Evolutionary conservation across 2,888 invertebrate species (phyloP).

Genomic region (Glaucopsyche alexis): DNA sequence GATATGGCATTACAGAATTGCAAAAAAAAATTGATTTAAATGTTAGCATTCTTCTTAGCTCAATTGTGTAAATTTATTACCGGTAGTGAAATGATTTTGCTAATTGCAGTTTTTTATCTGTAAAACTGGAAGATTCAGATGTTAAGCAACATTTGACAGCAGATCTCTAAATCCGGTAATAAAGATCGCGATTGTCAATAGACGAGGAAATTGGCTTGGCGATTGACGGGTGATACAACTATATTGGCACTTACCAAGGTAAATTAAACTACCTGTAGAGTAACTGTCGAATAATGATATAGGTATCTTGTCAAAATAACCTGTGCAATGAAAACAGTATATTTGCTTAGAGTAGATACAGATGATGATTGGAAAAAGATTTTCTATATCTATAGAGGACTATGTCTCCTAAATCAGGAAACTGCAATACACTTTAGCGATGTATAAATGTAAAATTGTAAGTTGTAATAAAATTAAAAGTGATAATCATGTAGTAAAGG

Average conservation of each 20-base stretch:
- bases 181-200: slow-evolving; percentile 22
- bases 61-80: neutral
- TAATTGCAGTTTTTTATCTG: neutral
- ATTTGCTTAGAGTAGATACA: neutral
- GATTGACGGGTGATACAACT: slow-evolving; percentile 22
- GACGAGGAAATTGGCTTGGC: slow-evolving; percentile 12
- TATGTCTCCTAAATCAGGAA: too few species aligned
- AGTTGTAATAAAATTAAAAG: too few species aligned
- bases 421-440: too few species aligned
- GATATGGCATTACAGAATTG: too few species aligned
- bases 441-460: too few species aligned
- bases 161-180: slow-evolving; percentile 18
- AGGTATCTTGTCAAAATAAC: neutral
- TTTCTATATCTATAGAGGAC: too few species aligned
- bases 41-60: neutral
- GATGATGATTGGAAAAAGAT: neutral
- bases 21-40: too few species aligned
- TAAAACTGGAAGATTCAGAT: neutral
- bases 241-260: slow-evolving; percentile 24
- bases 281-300: slow-evolving; percentile 3
- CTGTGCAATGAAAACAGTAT: neutral
- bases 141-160: neutral
- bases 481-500: too few species aligned
- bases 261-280: slow-evolving; percentile 4
- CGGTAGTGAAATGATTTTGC: neutral